Evolutionary conservation across 2,797 vertebrate species (phyloP).

Genomic region (Micropoecilia bifurca): DNA sequence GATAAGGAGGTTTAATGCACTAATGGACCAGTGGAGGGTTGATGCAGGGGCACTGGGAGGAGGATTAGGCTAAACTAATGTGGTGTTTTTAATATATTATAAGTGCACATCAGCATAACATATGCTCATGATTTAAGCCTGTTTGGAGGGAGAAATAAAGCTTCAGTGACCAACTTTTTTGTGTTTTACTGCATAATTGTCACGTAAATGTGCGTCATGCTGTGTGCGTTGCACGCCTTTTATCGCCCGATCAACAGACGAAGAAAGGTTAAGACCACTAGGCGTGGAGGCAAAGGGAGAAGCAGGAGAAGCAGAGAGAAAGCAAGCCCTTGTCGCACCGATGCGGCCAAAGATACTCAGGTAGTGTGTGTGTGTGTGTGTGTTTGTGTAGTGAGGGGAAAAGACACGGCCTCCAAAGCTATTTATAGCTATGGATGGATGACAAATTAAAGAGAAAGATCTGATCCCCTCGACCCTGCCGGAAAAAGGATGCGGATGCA

Average conservation of each 20-base stretch:
- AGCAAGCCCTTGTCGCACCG: conserved; percentile 72
- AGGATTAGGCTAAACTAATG: conserved; percentile 49
- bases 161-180: not conserved
- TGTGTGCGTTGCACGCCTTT: conserved; percentile 7
- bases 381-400: conserved; percentile 15
- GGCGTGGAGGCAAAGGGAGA: conserved; percentile 80
- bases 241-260: conserved; percentile 72
- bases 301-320: conserved; percentile 84
- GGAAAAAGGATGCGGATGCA: not conserved
- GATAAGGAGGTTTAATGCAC: conserved; percentile 70
- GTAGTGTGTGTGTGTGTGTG: conserved; percentile 56
- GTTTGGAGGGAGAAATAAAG: not conserved
- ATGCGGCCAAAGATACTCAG: conserved; percentile 86
- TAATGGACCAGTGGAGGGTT: conserved; percentile 65
- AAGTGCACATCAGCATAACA: conserved; percentile 26
- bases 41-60: conserved; percentile 27
- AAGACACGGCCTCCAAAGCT: conserved; percentile 10
- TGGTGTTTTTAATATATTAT: conserved; percentile 42
- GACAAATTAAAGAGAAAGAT: not conserved
- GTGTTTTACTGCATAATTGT: not conserved
- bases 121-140: conserved; percentile 12
- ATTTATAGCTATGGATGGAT: conserved; percentile 2
- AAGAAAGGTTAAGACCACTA: conserved; percentile 77
- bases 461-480: not conserved
- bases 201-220: not conserved